A percentile compares a stretch with the other conserved stretches of the same genome.
Conservation (phyloP, 2,113 vertebrate species). For the Cebidichthys violaceus region DNA sequence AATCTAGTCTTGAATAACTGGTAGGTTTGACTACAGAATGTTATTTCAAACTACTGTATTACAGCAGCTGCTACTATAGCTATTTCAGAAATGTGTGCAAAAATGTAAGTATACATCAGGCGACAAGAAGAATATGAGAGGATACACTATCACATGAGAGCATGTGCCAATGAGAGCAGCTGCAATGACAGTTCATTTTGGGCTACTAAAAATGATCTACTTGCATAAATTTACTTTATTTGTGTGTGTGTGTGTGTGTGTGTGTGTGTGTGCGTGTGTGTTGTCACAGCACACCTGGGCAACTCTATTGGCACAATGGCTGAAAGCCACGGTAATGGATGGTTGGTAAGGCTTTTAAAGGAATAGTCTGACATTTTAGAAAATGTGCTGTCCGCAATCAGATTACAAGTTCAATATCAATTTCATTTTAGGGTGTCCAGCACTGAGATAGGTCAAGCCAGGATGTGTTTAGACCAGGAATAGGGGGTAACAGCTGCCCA, state of each 20-base stretch:
- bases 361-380: conserved; percentile 13
- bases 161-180: not conserved
- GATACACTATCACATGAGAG: not conserved
- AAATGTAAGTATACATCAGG: not conserved
- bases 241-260: not conserved
- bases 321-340: not conserved
- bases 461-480: not conserved
- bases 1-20: not conserved
- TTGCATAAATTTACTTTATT: conserved; percentile 9
- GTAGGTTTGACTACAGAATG: conserved; percentile 1
- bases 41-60: not conserved
- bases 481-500: not conserved
- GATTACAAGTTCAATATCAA: conserved; percentile 1
- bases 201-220: not conserved
- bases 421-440: conserved; percentile 1
- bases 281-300: not conserved
- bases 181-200: not conserved
- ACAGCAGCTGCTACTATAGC: not conserved
- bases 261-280: not conserved
- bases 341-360: conserved; percentile 20
- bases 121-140: conserved; percentile 11
- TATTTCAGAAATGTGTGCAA: conserved; percentile 10
- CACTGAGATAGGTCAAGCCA: not conserved
- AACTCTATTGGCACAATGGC: not conserved
- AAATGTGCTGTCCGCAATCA: conserved; percentile 17